Evolutionary conservation across 2,113 vertebrate genomes (phyloP).

Genomic region (Tragelaphus buxtoni): DNA sequence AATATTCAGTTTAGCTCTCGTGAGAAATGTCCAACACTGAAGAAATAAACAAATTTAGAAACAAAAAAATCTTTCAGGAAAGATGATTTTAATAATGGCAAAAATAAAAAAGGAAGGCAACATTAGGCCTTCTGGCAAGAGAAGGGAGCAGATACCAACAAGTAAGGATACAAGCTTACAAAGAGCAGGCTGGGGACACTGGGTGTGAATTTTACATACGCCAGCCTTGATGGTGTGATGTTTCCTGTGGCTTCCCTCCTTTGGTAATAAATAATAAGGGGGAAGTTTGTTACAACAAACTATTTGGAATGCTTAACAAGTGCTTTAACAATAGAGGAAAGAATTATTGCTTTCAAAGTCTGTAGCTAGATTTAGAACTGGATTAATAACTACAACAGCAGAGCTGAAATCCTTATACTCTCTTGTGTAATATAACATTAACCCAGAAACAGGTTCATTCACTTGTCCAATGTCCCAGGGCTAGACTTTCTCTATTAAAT

Average conservation of each 20-base stretch:
- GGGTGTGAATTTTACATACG: slow-evolving; percentile 27
- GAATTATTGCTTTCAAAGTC: slow-evolving; percentile 21
- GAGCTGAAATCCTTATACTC: neutral
- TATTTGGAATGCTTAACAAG: neutral
- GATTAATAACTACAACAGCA: neutral
- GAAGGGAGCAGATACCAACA: slow-evolving; percentile 10
- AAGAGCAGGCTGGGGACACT: neutral
- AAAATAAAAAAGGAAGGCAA: neutral
- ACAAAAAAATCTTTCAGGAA: neutral
- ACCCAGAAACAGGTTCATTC: neutral
- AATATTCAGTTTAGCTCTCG: neutral
- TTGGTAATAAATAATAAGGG: slow-evolving; percentile 27
- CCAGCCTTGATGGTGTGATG: neutral
- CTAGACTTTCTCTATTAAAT: neutral
- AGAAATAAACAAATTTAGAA: slow-evolving; percentile 36
- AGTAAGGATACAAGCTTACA: neutral
- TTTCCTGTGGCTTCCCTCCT: neutral
- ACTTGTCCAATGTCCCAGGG: neutral
- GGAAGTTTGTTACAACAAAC: neutral
- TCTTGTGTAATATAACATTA: neutral
- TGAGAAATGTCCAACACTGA: slow-evolving; percentile 15
- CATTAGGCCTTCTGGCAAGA: neutral
- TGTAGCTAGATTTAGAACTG: neutral
- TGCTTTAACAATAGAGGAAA: neutral
- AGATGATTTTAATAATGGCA: slow-evolving; percentile 40